These are phyloP conservation scores for Narcine bancroftii DNA, from an alignment of 2,113 vertebrate genomes.

Conservation along the genomic window DNA sequence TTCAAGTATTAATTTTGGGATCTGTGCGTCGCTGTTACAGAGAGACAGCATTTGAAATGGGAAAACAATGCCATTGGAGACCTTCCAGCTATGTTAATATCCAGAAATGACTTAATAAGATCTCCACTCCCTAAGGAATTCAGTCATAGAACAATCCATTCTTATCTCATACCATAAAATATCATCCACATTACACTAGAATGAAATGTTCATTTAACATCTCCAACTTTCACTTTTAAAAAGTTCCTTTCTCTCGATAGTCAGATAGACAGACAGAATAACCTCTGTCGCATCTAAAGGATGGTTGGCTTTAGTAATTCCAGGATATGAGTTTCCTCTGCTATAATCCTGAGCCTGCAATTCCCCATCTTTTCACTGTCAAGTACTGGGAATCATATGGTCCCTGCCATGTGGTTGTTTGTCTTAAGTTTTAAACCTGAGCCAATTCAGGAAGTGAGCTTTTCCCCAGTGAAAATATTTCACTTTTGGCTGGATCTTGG, in stretches of 20 bases:
- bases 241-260: not conserved
- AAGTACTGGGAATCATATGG: not conserved
- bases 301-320: not conserved
- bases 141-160: not conserved
- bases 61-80: not conserved
- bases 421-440: not conserved
- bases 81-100: not conserved
- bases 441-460: not conserved
- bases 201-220: not conserved
- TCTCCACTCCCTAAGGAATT: not conserved
- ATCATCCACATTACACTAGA: not conserved
- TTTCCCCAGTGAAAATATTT: not conserved
- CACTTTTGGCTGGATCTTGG: not conserved
- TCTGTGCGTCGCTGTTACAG: too few relatives aligned
- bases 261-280: too few relatives aligned
- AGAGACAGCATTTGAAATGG: not conserved
- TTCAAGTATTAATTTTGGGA: too few relatives aligned
- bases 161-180: not conserved
- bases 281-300: not conserved
- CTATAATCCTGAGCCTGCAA: not conserved
- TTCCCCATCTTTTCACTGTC: not conserved
- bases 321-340: not conserved
- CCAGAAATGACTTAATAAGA: not conserved
- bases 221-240: not conserved
- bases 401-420: not conserved